Conservation (phyloP, 2,888 invertebrate species). For the Epistrophe eligans region DNA sequence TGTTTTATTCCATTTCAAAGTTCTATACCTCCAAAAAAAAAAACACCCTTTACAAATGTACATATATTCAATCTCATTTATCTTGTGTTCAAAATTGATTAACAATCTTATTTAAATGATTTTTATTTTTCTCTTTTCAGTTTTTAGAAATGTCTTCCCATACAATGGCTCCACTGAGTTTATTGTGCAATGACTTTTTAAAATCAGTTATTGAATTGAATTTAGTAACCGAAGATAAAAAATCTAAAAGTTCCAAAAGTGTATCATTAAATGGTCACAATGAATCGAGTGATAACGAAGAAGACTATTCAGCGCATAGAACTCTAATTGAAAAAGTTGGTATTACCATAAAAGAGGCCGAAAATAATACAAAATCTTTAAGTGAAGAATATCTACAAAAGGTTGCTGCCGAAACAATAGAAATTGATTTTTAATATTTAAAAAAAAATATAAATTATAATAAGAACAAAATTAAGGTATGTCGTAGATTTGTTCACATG, state of each 20-base stretch:
- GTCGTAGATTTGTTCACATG: slow-evolving; percentile 38
- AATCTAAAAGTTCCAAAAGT: not conserved
- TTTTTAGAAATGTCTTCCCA: slow-evolving; percentile 82
- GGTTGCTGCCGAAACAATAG: slow-evolving; percentile 77
- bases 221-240: not conserved
- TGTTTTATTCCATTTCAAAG: too few relatives aligned
- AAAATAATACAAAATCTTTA: not conserved
- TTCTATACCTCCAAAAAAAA: too few relatives aligned
- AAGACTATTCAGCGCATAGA: slow-evolving; percentile 8
- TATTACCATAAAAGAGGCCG: not conserved
- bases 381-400: slow-evolving; percentile 78
- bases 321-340: not conserved
- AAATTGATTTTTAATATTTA: slow-evolving; percentile 78
- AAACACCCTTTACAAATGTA: too few relatives aligned
- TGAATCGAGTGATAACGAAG: slow-evolving; percentile 38
- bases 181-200: slow-evolving; percentile 81
- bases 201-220: slow-evolving; percentile 79
- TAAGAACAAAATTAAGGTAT: not conserved
- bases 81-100: not conserved
- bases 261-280: not conserved
- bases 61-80: not conserved
- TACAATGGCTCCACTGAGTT: slow-evolving; percentile 82
- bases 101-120: not conserved
- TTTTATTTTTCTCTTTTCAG: slow-evolving; percentile 78
- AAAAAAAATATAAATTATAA: not conserved